Base-by-base conservation (phyloP, 1,140 invertebrate genomes). In the Orius insidiosus region DNA sequence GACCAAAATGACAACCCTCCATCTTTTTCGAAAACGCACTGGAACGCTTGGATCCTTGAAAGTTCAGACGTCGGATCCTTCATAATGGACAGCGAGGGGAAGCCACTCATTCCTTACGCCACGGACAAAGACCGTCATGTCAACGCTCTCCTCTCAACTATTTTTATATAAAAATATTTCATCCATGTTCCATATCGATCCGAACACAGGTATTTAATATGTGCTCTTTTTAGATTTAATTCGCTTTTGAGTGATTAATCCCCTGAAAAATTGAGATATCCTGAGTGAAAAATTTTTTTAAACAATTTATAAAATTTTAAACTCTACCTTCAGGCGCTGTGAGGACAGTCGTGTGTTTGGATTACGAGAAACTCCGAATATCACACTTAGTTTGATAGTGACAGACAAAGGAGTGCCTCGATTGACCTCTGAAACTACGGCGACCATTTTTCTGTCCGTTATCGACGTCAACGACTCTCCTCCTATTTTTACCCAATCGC, bases 1-100 rank as follows among this genome's bases (percentile, higher is more conserved):
- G 87, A 93, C 65, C 65, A 87, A 1, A 90, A 92, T 60, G 85
- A 93, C 56, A 89, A 92, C 63, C 64, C 75, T 6, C 89, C 89
- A 0, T 63, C 71, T 52, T 95, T 93, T 61, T 74, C 75, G 1
- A 69, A 82, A 60, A 65, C 71, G 3, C 66, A 75, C 6, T 93
- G 89, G 61, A 80, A 76, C 49, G 78, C 85, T 6, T 78, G 78
- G 19, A 67, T 95, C 37, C 74, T 79, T 1, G 87, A 95, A 65
- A 83, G 90, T 60, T 78, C 82, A 0, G 76, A 83, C 57, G 60
- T 82, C 9, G 80, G 81, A 2, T 85, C 81, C 1, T 61, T 86
- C 10, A 76, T 87, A 1, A 63, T 85, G 5, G 73, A 71, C 1
- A 68, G 72, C 35, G 60, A 61, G 30, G 74, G 67, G 53, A 72